Percentiles rank a stretch among this genome's conserved stretches.
These are phyloP conservation scores for Phylloscopus trochilus DNA, from an alignment of 2,113 vertebrate genomes.

Conservation along the genomic window DNA sequence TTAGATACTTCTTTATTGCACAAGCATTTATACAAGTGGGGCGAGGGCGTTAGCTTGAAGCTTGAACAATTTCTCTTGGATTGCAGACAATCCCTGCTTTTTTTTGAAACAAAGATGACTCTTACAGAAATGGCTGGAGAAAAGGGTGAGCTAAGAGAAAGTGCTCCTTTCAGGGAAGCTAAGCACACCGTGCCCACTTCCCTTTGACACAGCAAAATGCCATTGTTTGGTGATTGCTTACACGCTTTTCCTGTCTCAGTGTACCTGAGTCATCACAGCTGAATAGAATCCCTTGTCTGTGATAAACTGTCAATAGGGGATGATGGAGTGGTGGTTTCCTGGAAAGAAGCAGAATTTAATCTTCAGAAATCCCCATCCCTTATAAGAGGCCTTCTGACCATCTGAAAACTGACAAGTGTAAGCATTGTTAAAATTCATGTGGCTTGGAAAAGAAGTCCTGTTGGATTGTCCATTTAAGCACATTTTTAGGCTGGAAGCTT, in stretches of 20 bases:
- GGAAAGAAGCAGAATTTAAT: slow-evolving; percentile 8
- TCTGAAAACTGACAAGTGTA: neutral
- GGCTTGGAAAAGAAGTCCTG: neutral
- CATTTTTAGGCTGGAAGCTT: slow-evolving; percentile 21
- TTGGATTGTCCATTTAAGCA: neutral
- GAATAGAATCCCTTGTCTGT: neutral
- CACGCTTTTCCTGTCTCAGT: neutral
- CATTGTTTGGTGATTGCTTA: neutral
- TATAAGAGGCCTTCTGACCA: neutral
- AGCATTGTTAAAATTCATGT: neutral
- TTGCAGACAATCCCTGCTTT: neutral
- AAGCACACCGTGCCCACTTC: neutral
- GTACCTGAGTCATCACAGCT: neutral
- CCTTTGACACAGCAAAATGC: neutral
- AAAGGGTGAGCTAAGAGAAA: neutral
- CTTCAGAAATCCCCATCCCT: neutral
- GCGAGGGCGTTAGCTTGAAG: neutral
- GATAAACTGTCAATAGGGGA: neutral
- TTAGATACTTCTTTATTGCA: neutral
- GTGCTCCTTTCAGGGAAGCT: neutral
- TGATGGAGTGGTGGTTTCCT: neutral
- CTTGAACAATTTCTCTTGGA: neutral
- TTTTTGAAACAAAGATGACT: neutral
- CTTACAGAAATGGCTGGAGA: neutral
- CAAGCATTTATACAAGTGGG: neutral